Evolutionary conservation across 1,140 invertebrate species (phyloP).

Genomic region (Thalassaphorura encarpata): DNA sequence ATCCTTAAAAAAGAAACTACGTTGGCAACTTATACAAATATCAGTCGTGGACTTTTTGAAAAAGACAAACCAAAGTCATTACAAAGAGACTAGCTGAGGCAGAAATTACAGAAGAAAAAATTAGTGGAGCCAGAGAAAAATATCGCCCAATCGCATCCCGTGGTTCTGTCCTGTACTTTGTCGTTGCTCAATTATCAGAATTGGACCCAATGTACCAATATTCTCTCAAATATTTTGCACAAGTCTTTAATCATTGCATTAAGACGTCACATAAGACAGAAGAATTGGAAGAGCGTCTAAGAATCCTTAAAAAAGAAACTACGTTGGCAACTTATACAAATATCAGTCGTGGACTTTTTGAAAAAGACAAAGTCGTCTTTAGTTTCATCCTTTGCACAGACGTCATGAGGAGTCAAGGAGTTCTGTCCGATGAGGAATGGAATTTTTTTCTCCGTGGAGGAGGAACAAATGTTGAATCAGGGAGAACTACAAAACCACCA

Average conservation of each 20-base stretch:
- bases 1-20: constrained; percentile 65
- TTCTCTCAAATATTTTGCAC: constrained; percentile 77
- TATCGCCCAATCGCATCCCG: constrained; percentile 73
- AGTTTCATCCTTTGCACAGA: constrained; percentile 70
- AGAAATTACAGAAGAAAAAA: constrained; percentile 67
- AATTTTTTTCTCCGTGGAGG: constrained; percentile 66
- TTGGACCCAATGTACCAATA: constrained; percentile 95
- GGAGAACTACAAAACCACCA: constrained; percentile 16
- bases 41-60: constrained; percentile 76
- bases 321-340: constrained; percentile 73
- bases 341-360: constrained; percentile 73
- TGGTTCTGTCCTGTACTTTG: constrained; percentile 83
- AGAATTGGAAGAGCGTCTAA: constrained; percentile 51
- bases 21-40: constrained; percentile 68
- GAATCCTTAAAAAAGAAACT: constrained; percentile 59
- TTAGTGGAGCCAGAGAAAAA: constrained; percentile 68
- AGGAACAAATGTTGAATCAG: constrained; percentile 35
- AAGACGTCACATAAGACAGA: constrained; percentile 55
- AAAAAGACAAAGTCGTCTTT: constrained; percentile 81
- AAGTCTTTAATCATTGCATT: constrained; percentile 65
- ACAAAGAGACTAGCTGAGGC: constrained; percentile 67
- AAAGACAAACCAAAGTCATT: constrained; percentile 80
- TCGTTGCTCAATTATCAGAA: constrained; percentile 72
- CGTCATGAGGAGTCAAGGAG: constrained; percentile 52
- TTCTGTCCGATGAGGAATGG: constrained; percentile 48